A percentile compares a stretch with the other conserved stretches of the same genome.
phyloP scores from a whole-genome alignment of 2,888 invertebrate species.

The Blomia tropicalis region DNA sequence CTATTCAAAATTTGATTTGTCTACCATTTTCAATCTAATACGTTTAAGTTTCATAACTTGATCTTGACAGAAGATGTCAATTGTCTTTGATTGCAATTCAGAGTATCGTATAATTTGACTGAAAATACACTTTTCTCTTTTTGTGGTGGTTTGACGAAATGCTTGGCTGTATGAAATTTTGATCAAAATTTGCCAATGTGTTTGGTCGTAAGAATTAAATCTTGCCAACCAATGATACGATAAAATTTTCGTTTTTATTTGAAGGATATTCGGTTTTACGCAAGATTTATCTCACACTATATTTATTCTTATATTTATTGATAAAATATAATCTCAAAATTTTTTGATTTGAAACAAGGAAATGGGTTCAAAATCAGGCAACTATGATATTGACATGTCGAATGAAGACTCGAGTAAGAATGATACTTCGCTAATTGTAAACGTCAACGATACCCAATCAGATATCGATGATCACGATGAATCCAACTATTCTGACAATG shows the following conservation, averaged over 20 bases:
- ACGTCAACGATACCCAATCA: constrained; percentile 36
- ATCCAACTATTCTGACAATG: constrained; percentile 3
- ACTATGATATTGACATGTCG: neutral
- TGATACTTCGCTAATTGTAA: constrained; percentile 36
- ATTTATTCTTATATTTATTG: neutral
- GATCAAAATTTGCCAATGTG: neutral
- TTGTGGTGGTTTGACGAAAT: neutral
- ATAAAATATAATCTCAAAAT: neutral
- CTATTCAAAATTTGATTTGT: constrained; percentile 1
- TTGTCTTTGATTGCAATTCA: no score
- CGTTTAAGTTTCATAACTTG: neutral
- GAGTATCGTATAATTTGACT: no score
- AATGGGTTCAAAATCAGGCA: constrained; percentile 1
- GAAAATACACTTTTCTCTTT: no score
- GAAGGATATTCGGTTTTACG: neutral
- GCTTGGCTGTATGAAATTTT: neutral
- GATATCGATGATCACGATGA: constrained; percentile 33
- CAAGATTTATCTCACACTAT: neutral
- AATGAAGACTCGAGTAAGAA: constrained; percentile 29
- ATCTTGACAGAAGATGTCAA: constrained; percentile 1
- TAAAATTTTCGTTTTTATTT: neutral
- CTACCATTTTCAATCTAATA: neutral
- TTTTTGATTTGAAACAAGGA: constrained; percentile 12
- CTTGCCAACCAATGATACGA: neutral
- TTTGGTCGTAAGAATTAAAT: neutral